These are phyloP conservation scores for Saturnia pavonia DNA, from an alignment of 2,888 invertebrate genomes.

Conservation along the genomic window DNA sequence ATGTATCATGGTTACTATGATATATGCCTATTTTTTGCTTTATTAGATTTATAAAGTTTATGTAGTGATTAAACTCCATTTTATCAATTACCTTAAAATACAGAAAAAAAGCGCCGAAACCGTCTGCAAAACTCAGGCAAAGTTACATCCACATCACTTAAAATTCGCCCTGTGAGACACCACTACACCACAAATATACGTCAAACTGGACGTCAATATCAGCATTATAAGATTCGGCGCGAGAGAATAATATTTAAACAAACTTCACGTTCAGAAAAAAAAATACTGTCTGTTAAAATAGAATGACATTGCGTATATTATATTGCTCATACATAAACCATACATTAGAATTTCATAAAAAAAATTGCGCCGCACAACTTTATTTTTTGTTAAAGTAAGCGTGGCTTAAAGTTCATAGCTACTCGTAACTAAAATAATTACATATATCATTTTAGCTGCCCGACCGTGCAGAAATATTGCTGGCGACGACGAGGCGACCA, in stretches of 20 bases:
- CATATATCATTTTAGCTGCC: slow-evolving; percentile 19
- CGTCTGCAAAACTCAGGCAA: too few relatives aligned
- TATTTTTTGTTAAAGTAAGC: background rate
- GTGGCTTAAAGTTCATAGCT: too few relatives aligned
- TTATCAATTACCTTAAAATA: background rate
- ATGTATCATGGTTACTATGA: background rate
- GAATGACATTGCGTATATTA: too few relatives aligned
- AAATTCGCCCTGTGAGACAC: too few relatives aligned
- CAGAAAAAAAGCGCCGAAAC: background rate
- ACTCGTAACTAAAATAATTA: background rate
- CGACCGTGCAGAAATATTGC: slow-evolving; percentile 30
- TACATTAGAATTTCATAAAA: background rate
- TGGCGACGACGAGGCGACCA: slow-evolving; percentile 34
- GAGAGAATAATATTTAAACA: too few relatives aligned
- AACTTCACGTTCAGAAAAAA: too few relatives aligned
- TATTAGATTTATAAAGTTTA: background rate
- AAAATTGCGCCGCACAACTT: background rate
- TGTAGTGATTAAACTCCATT: background rate
- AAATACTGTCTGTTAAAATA: too few relatives aligned
- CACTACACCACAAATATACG: too few relatives aligned
- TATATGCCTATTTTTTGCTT: background rate
- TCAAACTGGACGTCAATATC: too few relatives aligned
- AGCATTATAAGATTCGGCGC: too few relatives aligned
- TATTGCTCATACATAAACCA: background rate
- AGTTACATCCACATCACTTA: too few relatives aligned